Conservation (phyloP, 2,797 vertebrate species). For the Melopsittacus undulatus region DNA sequence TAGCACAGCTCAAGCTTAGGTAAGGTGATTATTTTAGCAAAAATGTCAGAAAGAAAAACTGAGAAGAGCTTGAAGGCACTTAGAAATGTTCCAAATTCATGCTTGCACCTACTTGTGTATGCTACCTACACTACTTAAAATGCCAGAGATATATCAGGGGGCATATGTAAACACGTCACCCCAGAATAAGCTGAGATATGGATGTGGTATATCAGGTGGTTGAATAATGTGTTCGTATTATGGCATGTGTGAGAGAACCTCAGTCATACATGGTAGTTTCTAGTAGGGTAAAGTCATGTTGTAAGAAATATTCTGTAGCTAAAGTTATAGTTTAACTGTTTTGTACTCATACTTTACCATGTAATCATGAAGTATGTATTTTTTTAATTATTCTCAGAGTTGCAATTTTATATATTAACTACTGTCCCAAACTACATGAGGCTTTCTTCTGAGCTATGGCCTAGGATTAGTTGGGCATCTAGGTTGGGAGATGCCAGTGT, state of each 20-base stretch:
- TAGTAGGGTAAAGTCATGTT: neutral
- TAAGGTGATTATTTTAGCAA: neutral
- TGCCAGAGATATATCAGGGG: neutral
- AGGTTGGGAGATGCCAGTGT: neutral
- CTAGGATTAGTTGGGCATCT: neutral
- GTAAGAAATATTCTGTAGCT: neutral
- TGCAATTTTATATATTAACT: neutral
- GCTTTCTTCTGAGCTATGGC: neutral
- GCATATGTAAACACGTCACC: neutral
- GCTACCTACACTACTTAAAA: accelerated
- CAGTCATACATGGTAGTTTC: neutral
- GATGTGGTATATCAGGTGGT: accelerated
- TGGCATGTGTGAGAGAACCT: neutral
- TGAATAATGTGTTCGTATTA: neutral
- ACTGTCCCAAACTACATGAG: accelerated
- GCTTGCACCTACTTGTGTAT: neutral
- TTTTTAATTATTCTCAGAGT: neutral
- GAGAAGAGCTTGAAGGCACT: neutral
- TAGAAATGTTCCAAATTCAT: neutral
- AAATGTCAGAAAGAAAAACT: neutral
- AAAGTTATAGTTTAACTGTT: neutral
- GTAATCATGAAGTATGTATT: neutral
- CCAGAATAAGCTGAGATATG: neutral
- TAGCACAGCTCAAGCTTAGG: neutral
- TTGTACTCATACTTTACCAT: neutral